Evolutionary conservation across 2,797 vertebrate species (phyloP), one percentile per base, ranked within the genome.

Genomic region (Coendou prehensilis): DNA sequence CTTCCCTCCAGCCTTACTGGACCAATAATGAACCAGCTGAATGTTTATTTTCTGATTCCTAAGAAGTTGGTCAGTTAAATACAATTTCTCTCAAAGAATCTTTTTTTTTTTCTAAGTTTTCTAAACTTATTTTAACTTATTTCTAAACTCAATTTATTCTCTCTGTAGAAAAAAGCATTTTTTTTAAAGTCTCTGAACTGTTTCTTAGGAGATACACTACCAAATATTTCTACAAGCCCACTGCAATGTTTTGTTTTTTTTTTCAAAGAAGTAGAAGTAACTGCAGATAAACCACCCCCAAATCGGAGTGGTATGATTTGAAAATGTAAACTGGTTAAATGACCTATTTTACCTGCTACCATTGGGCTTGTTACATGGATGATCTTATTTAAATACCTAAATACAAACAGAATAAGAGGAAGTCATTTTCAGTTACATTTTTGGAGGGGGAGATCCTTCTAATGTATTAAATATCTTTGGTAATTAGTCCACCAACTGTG

Each of bases 201-300:
- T 83, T 87, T 94, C 87, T 87, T n/a, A 75, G 47, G 78, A 64
- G 80, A 47, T 8, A 69, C 13, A 9, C 0, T 69, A 57, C 7
- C 73, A 78, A 67, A 56, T 63, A 54, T 45, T 79, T 89, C 56
- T 45, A 20, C 20, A 73, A 47, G 61, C 45, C 79, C 76, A 14
- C 20, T 41, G 57, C 41, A 18, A n/a, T 69, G 22, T 2, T 20
- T 52, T 26, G 0, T 45, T 41, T 50, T 75, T 14, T 94, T 47
- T 93, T 75, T 50, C 15, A 59, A 85, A 92, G 69, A 93, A 83
- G n/a, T 76, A 9, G 47, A 93, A 93, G 73, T 33, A 45, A 17
- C 37, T 69, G 59, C 13, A n/a, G 56, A 56, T 73, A 52, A 87
- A 22, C 28, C 6, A 10, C 50, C 28, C 50, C 67, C 71, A 28